phyloP scores from a whole-genome alignment of 2,888 invertebrate genomes.

The Slavum lentiscoides region DNA sequence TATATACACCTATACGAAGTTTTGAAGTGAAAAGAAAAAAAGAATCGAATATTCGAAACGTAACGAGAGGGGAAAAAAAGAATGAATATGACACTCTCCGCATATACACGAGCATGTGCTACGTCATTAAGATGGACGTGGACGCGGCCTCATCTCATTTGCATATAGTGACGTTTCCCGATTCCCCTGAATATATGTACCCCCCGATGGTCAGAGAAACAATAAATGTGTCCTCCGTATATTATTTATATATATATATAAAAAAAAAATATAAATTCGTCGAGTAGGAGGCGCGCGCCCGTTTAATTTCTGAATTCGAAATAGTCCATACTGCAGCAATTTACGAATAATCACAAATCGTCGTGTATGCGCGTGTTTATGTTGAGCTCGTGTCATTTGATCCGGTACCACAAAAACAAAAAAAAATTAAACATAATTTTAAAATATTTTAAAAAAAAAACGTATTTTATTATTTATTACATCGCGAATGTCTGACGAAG shows the following conservation, averaged over 20 bases:
- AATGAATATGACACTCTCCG: slow-evolving; percentile 36
- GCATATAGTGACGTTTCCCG: slow-evolving; percentile 30
- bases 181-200: not conserved
- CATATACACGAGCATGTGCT: slow-evolving; percentile 5
- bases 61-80: not conserved
- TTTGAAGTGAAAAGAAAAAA: not conserved
- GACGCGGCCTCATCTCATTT: slow-evolving; percentile 21
- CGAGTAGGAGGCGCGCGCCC: too few relatives aligned
- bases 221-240: slow-evolving; percentile 37
- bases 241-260: not conserved
- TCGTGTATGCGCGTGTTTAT: too few relatives aligned
- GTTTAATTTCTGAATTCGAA: too few relatives aligned
- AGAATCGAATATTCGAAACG: not conserved
- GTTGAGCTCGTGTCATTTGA: too few relatives aligned
- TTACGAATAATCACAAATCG: too few relatives aligned
- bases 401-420: too few relatives aligned
- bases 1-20: not conserved
- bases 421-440: too few relatives aligned
- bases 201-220: slow-evolving; percentile 43
- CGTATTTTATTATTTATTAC: too few relatives aligned
- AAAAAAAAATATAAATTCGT: too few relatives aligned
- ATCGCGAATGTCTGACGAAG: too few relatives aligned
- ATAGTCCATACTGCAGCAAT: too few relatives aligned
- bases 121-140: not conserved
- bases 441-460: too few relatives aligned